Evolutionary conservation across 2,113 vertebrate species (phyloP), one percentile per base, ranked within the genome.

Genomic region (Spilogale gracilis): DNA sequence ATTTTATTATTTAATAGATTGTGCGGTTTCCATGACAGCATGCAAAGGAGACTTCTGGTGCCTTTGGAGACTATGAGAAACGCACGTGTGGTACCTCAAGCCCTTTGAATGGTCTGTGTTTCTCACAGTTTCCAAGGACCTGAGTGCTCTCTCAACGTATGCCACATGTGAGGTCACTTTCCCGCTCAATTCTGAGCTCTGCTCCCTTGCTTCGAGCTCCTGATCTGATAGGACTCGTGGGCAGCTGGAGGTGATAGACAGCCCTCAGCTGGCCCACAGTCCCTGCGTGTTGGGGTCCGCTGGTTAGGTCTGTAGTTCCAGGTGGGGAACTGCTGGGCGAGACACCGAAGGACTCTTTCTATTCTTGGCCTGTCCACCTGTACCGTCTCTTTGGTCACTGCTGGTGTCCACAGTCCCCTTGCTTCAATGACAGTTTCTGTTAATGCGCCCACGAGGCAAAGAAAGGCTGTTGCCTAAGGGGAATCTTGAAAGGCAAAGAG

Each of bases 71-170:
- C 67, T 18, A 5, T 4, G 50, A 71, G 50, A 56, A 17, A 17
- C 1, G 1, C 5, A 8, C 50, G 7, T 8, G n/a, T 5, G 52
- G n/a, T 6, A 0, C 2, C 2, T 12, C 5, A 0, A 25, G 50
- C 85, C n/a, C 9, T 71, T 11, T 25, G 63, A 38, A 9, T 69
- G n/a, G 13, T 69, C 32, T 45, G 63, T 16, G 1, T 65, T 6
- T 23, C 71, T 74, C 43, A 45, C 43, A 13, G 71, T 25, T 74
- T 25, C 43, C 73, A 73, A 21, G 20, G 71, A 20, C 71, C 20
- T 38, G 38, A 38, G 38, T 38, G 38, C 38, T 38, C 38, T 38
- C 38, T 38, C 38, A 38, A 38, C 38, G 38, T 38, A 38, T 38
- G 38, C 38, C 38, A 38, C 38, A 38, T 38, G 38, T 38, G 38